Conservation (phyloP, 2,113 vertebrate genomes). For the Emydocephalus ijimae region DNA sequence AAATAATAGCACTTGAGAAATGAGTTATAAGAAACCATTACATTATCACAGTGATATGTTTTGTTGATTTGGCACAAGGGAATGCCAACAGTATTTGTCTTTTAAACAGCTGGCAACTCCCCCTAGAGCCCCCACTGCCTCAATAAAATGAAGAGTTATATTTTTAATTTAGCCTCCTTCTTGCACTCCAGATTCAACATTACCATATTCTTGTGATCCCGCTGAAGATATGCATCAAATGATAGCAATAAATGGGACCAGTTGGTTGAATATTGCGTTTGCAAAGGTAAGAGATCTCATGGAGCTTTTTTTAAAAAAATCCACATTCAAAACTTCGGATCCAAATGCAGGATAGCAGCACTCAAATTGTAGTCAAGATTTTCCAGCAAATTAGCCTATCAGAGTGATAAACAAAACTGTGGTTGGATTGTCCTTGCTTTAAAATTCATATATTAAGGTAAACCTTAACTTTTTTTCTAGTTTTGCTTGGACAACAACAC, state of each 20-base stretch:
- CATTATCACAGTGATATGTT: conserved; percentile 5
- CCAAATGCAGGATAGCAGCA: neutral
- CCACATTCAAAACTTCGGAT: neutral
- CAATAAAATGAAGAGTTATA: conserved; percentile 33
- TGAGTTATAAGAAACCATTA: conserved; percentile 16
- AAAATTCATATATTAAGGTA: neutral
- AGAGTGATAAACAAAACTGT: neutral
- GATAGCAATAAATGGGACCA: conserved; percentile 12
- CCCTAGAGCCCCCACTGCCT: neutral
- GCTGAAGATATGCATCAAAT: conserved; percentile 23
- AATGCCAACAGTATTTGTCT: conserved; percentile 12
- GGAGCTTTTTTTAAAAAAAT: neutral
- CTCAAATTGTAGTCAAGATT: neutral
- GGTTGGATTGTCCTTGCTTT: neutral
- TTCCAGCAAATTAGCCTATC: neutral
- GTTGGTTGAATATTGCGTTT: conserved; percentile 8
- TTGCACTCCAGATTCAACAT: conserved; percentile 13
- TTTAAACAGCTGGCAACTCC: conserved; percentile 19
- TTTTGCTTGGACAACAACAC: neutral
- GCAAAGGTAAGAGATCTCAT: neutral
- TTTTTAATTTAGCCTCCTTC: conserved; percentile 27
- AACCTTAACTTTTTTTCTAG: neutral
- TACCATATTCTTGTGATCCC: conserved; percentile 12
- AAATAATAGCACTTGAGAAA: conserved; percentile 25
- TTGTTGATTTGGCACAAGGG: neutral